Evolutionary conservation across 2,797 vertebrate genomes (phyloP).

Genomic region (Chelmon rostratus): DNA sequence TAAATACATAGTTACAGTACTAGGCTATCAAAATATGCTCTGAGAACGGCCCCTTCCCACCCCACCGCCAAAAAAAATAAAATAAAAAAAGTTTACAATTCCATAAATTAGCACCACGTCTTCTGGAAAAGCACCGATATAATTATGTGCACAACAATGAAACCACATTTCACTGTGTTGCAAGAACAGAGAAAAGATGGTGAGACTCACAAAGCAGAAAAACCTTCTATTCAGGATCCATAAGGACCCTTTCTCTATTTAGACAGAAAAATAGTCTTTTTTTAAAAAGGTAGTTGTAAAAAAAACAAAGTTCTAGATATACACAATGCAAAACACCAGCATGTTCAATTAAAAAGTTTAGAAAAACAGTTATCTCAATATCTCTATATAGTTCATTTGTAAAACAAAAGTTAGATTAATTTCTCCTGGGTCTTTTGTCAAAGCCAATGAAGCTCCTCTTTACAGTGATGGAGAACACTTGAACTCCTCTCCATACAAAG

Average conservation of each 20-base stretch:
- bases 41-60: constrained; percentile 35
- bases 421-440: constrained; percentile 72
- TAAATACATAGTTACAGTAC: constrained; percentile 83
- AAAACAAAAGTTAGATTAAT: constrained; percentile 53
- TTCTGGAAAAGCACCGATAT: constrained; percentile 76
- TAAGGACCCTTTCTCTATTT: constrained; percentile 57
- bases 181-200: constrained; percentile 63
- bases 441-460: constrained; percentile 44
- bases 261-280: constrained; percentile 44
- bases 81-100: constrained; percentile 72
- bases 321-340: constrained; percentile 71
- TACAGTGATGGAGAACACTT: constrained; percentile 46
- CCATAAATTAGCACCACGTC: constrained; percentile 88
- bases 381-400: constrained; percentile 51
- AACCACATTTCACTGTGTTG: constrained; percentile 75
- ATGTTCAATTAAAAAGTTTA: constrained; percentile 54
- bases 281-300: constrained; percentile 52
- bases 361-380: constrained; percentile 53
- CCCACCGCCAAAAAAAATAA: not conserved
- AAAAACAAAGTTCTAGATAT: constrained; percentile 61
- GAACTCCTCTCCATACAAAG: constrained; percentile 29
- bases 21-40: constrained; percentile 80
- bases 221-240: constrained; percentile 41
- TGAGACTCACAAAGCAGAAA: constrained; percentile 40
- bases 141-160: constrained; percentile 81